These are phyloP conservation scores for Stictonetta naevosa DNA, from an alignment of 2,113 vertebrate genomes.

Conservation along the genomic window DNA sequence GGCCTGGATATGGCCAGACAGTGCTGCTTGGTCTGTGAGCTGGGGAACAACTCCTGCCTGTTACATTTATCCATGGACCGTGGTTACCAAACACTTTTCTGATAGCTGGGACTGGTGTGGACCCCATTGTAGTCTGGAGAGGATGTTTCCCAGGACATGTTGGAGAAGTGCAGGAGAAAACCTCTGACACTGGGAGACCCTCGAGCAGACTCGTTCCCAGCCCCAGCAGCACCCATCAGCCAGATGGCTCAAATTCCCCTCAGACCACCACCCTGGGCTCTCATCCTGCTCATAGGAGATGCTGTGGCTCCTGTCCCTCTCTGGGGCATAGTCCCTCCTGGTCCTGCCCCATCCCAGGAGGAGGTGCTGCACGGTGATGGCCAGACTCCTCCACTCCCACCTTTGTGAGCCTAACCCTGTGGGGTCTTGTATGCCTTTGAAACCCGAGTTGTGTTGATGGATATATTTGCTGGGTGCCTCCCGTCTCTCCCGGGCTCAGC, in stretches of 20 bases:
- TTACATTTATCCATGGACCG: background rate
- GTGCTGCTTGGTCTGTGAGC: background rate
- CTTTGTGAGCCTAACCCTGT: slow-evolving; percentile 33
- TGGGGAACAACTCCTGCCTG: background rate
- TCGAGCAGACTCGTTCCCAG: background rate
- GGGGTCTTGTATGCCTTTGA: slow-evolving; percentile 42
- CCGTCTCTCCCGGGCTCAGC: slow-evolving; percentile 23
- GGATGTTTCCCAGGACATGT: background rate
- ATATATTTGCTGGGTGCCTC: slow-evolving; percentile 61
- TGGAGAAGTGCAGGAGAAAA: background rate
- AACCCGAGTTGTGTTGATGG: slow-evolving; percentile 61
- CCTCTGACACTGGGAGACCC: background rate
- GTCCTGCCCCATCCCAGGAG: background rate
- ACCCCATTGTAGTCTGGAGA: background rate
- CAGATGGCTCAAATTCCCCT: background rate
- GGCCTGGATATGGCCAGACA: background rate
- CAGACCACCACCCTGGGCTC: background rate
- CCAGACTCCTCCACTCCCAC: fast-evolving
- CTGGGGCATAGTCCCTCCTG: background rate
- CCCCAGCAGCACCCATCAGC: background rate
- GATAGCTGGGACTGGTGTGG: background rate
- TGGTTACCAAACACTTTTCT: background rate
- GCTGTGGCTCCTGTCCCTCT: background rate
- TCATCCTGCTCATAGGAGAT: background rate
- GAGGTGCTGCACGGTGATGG: background rate